Base-by-base conservation (phyloP, 2,888 invertebrate genomes). In the Blera fallax region DNA sequence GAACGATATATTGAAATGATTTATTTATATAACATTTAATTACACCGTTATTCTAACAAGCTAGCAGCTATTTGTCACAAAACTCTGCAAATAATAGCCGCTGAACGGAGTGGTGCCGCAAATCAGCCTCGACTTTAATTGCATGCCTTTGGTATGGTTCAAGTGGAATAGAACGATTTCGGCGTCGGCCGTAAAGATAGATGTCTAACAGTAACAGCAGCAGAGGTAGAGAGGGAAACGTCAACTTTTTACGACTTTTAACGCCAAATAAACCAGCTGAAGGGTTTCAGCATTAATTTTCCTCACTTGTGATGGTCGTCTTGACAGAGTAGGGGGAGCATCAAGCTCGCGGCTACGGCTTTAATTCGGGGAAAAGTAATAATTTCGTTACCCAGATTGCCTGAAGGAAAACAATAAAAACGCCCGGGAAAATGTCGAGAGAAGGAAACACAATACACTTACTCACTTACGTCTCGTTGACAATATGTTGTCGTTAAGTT, bases 11-110 rank as follows among this genome's bases (percentile, higher is more conserved):
- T 40, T 48, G 65, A 37, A 67, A 72, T 77, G 72, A 77, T 60
- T 65, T 77, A 77, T 77, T 77, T 77, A 70, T 58, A 60, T 58
- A 65, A 54, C 58, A 77, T 72, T 77, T 77, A 77, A 82, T 72
- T 82, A 77, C 52, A 77, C 65, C 65, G 77, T 67, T 77, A 77
- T 69, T 60, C 58, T 69, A 69, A 67, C 67, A 60, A 52, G 58
- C 50, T 21, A 29, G 29, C 40, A 11, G n/a, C 29, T 54, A 65
- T 74, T 74, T 60, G 50, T 72, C 58, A 82, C 52, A 65, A 72
- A 72, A 60, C 58, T 54, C 45, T 64, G 81, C 45, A 70, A 54
- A 27, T 72, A 70, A 82, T 72, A 29, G 72, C 34, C 60, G 52
- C 16, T 21, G 18, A 62, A 40, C 18, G 45, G 29, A 48, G 14